Conservation (phyloP, 1,140 invertebrate species). For the Drosophila grimshawi region DNA sequence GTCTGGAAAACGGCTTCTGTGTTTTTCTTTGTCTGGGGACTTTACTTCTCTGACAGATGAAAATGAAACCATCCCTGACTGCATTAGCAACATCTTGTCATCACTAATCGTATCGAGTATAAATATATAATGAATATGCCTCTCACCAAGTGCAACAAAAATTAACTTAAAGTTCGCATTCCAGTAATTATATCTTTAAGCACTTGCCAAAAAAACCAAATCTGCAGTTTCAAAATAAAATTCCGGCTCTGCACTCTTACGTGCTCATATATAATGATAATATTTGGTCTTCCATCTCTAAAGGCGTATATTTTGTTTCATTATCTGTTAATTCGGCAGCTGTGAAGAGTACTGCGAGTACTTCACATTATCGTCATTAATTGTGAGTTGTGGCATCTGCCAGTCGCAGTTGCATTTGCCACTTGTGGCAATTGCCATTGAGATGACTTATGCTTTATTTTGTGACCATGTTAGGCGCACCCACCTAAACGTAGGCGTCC, state of each 20-base stretch:
- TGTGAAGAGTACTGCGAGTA: background rate
- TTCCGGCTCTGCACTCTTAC: no score
- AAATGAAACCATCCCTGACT: constrained; percentile 11
- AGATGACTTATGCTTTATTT: constrained; percentile 46
- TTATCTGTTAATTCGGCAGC: background rate
- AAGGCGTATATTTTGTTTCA: background rate
- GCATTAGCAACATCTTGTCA: constrained; percentile 11
- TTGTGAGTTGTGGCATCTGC: constrained; percentile 20
- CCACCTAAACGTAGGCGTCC: constrained; percentile 29
- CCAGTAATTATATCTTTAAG: no score
- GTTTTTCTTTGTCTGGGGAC: constrained; percentile 32
- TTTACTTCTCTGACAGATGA: constrained; percentile 18
- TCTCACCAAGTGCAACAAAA: no score
- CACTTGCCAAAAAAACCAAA: no score
- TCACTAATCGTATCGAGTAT: background rate
- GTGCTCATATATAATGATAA: no score
- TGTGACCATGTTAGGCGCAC: constrained; percentile 27
- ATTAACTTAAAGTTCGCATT: no score
- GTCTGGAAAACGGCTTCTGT: background rate
- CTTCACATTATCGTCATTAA: constrained; percentile 15
- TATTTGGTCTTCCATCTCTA: no score
- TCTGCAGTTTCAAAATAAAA: no score
- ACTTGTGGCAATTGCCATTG: constrained; percentile 45
- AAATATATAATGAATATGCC: no score
- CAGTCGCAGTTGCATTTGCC: constrained; percentile 18